phyloP scores from a whole-genome alignment of 30 jellyfish, hydroid and myxozoan genomes.

The Catostylus mosaicus region DNA sequence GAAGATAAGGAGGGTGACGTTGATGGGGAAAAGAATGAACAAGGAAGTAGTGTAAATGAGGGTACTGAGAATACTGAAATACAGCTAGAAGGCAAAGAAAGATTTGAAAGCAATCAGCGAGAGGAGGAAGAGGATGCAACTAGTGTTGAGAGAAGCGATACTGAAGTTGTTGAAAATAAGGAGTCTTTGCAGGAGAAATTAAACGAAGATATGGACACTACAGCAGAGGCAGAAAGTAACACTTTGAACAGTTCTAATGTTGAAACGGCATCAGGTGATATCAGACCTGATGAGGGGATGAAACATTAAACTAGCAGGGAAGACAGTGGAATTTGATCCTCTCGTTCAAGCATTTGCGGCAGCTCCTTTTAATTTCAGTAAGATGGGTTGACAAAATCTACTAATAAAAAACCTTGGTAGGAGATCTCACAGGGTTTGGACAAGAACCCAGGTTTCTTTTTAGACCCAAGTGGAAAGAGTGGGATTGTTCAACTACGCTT shows the following conservation, averaged over 20 bases:
- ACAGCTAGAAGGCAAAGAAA: background rate
- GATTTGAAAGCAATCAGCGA: background rate
- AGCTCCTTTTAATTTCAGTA: background rate
- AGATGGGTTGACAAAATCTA: conserved; percentile 1
- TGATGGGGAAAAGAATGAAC: background rate
- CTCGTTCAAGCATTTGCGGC: background rate
- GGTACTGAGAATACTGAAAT: background rate
- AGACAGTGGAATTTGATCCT: background rate
- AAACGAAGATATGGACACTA: background rate
- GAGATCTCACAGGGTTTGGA: too few relatives aligned
- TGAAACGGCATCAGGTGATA: background rate
- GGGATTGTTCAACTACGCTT: too few relatives aligned
- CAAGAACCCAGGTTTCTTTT: too few relatives aligned
- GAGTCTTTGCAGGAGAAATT: background rate
- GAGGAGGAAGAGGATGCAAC: conserved; percentile 1
- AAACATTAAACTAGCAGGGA: background rate
- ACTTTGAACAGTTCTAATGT: background rate
- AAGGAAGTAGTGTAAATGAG: background rate
- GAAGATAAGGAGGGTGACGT: background rate
- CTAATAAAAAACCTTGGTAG: too few relatives aligned
- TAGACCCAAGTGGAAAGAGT: too few relatives aligned
- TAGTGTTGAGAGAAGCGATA: conserved; percentile 1
- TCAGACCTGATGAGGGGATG: background rate
- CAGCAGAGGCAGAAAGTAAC: background rate
- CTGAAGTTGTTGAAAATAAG: background rate